These are phyloP conservation scores for Siderastrea radians DNA, from an alignment of 92 coral and sea anemone genomes.

Conservation along the genomic window DNA sequence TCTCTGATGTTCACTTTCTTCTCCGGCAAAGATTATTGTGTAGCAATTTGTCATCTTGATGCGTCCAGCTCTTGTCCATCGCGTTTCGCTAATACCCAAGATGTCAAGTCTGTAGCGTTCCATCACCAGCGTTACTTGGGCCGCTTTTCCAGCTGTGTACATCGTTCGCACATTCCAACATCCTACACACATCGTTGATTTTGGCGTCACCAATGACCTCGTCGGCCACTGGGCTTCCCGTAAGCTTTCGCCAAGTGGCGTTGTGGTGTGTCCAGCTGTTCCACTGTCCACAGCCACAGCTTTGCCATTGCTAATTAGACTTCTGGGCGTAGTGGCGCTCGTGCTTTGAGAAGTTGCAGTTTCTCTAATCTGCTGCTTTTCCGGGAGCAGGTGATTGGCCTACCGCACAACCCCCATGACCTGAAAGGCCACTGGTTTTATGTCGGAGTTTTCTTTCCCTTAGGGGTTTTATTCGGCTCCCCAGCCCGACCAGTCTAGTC, in stretches of 20 bases:
- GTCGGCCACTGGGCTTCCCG: background rate
- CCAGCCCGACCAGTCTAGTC: too few relatives aligned
- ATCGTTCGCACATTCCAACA: constrained; percentile 1
- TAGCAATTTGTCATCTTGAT: too few relatives aligned
- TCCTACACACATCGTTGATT: background rate
- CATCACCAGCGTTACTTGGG: background rate
- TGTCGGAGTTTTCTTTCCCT: background rate
- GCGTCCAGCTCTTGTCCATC: too few relatives aligned
- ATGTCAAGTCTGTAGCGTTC: background rate
- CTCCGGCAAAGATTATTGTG: too few relatives aligned
- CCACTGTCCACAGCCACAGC: background rate
- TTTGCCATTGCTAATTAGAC: background rate
- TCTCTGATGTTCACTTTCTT: too few relatives aligned
- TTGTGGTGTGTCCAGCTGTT: background rate
- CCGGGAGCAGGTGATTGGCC: background rate
- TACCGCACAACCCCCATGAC: background rate
- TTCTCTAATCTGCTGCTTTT: too few relatives aligned
- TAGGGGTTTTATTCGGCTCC: too few relatives aligned
- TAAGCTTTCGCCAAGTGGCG: background rate
- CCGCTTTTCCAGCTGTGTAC: background rate
- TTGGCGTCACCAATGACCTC: background rate
- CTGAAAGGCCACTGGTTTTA: background rate
- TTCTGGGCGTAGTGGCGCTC: background rate
- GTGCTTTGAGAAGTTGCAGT: too few relatives aligned
- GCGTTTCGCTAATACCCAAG: too few relatives aligned